Base-by-base conservation (phyloP, 2,797 vertebrate genomes). In the Rhabdophis nuchalis region DNA sequence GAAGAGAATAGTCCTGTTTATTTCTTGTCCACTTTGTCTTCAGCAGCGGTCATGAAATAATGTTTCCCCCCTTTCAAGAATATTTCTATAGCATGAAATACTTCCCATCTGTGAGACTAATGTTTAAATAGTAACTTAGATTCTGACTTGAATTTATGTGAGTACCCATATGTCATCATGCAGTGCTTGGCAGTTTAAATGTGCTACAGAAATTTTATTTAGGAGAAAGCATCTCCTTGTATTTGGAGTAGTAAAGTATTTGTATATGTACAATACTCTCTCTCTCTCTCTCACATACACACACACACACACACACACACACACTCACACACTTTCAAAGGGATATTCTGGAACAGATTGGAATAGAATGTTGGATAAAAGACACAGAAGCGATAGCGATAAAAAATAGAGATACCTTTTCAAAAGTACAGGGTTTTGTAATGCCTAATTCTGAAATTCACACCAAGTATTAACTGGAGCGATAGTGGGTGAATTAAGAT, bases 381-480 rank as follows among this genome's bases (percentile, higher is more conserved):
- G 32, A 58, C n/a, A 57, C 20, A 56, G n/a, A 58, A 27, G 12
- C 0, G 11, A 32, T 36, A 23, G 9, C 2, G 53, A 23, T 32
- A n/a, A 13, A 18, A 87, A 57, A 87, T 56, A 56, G n/a, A 56
- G 9, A n/a, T 9, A 32, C n/a, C 9, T 0, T 18, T 50, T 61
- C n/a, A 52, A 29, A 41, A 77, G 4, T 60, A 25, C n/a, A 16
- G 5, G 60, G 10, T 29, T 36, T 46, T 16, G 6, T 36, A 29
- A 54, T 25, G 2, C 20, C 50, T 41, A 88, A 61, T 61, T 88
- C 36, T 88, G 25, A 16, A 91, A 90, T 86, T 90, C 29, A 0
- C 85, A 92, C 92, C 29, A 91, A 93, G 85, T 46, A 3, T 58
- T 13, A 92, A 94, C 85, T 52, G 92, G 54, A 52, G 58, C 85